phyloP scores from a whole-genome alignment of 2,113 vertebrate genomes.

The Boleophthalmus pectinirostris region DNA sequence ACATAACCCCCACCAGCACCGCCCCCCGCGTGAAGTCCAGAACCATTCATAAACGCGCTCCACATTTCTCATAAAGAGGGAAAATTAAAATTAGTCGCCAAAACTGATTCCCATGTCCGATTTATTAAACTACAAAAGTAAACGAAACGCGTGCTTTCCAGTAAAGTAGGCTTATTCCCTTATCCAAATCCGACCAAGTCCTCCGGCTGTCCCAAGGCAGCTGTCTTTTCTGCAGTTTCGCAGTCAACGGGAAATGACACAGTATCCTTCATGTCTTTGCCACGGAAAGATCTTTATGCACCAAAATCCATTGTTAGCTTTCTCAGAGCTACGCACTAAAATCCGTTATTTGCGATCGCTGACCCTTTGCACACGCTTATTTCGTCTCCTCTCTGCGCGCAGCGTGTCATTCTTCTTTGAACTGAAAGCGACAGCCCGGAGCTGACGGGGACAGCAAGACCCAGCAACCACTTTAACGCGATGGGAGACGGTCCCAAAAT shows the following conservation, averaged over 20 bases:
- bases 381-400: not conserved
- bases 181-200: conserved; percentile 66
- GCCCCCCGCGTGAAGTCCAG: conserved; percentile 56
- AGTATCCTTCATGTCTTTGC: conserved; percentile 66
- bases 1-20: conserved; percentile 68
- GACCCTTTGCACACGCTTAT: not conserved
- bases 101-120: not conserved
- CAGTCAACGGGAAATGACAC: conserved; percentile 18
- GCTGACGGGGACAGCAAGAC: conserved; percentile 33
- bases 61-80: conserved; percentile 48
- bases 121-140: not conserved
- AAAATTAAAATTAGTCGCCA: not conserved
- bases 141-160: conserved; percentile 7
- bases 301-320: not conserved
- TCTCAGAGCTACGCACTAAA: conserved; percentile 26
- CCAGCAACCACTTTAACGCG: conserved; percentile 46
- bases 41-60: conserved; percentile 74
- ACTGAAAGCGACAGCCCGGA: conserved; percentile 32
- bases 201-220: conserved; percentile 44
- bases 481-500: conserved; percentile 71
- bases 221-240: conserved; percentile 23
- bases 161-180: conserved; percentile 27
- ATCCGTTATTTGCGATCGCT: not conserved
- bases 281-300: conserved; percentile 56
- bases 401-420: conserved; percentile 3